Conservation (phyloP, 2,113 vertebrate species). For the Brienomyrus brachyistius region DNA sequence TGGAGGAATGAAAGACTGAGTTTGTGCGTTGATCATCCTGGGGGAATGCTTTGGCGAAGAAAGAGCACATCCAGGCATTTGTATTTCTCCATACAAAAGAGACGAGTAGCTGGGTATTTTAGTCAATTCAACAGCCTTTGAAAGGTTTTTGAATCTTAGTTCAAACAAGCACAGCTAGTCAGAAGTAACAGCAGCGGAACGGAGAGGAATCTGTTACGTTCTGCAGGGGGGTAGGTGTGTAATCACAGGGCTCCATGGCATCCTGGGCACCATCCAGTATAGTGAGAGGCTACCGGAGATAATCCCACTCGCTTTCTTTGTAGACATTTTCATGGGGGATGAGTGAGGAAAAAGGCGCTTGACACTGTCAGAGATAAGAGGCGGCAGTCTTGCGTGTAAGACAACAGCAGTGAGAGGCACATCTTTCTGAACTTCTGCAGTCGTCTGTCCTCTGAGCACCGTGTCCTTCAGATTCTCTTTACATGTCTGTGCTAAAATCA, state of each 20-base stretch:
- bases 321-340: constrained; percentile 1
- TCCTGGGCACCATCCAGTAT: no score
- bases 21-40: background rate
- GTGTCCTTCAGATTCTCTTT: background rate
- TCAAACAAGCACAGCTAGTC: no score
- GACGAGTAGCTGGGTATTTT: no score
- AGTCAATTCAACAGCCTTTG: no score
- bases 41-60: background rate
- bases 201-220: no score
- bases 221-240: no score
- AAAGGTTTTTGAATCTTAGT: no score
- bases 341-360: background rate
- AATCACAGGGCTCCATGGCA: no score
- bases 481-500: background rate
- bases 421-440: background rate
- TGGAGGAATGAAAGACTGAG: background rate
- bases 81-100: background rate
- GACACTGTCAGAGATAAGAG: constrained; percentile 20
- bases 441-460: background rate
- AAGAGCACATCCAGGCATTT: background rate
- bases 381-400: constrained; percentile 11
- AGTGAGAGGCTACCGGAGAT: no score
- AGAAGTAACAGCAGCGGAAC: no score
- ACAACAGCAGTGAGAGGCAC: background rate
- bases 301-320: no score